Percentiles rank a stretch among this genome's conserved stretches.
phyloP scores from a whole-genome alignment of 1,140 invertebrate genomes.

The Heliconius eleuchia region DNA sequence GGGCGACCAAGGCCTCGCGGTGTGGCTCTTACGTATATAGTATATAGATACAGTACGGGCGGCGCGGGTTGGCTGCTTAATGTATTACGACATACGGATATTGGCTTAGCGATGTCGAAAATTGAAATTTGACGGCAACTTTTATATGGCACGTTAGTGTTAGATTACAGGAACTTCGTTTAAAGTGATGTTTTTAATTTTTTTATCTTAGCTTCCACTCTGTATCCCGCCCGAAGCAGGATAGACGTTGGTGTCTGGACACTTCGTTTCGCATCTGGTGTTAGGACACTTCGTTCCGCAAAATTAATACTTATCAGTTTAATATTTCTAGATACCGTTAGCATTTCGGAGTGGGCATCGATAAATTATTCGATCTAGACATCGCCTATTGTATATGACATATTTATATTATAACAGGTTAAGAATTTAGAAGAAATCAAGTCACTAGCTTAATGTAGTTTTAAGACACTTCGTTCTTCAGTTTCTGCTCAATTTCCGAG shows the following conservation, averaged over 20 bases:
- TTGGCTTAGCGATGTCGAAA: constrained; percentile 49
- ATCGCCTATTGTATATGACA: not conserved
- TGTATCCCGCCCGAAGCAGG: too few species aligned
- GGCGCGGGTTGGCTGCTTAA: not conserved
- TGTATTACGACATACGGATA: constrained; percentile 48
- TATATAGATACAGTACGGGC: not conserved
- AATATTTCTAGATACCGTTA: not conserved
- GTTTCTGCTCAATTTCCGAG: too few species aligned
- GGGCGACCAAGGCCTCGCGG: constrained; percentile 42
- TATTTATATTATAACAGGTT: not conserved
- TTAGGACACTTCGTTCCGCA: not conserved
- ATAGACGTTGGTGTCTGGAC: too few species aligned
- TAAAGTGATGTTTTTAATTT: not conserved
- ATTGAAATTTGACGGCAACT: constrained; percentile 8
- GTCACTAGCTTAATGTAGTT: too few species aligned
- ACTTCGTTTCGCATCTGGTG: not conserved
- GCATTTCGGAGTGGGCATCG: not conserved
- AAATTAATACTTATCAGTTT: not conserved
- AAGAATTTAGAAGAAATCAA: too few species aligned
- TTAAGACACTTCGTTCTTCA: too few species aligned
- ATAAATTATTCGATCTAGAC: not conserved
- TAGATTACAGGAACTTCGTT: not conserved
- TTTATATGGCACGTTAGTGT: not conserved
- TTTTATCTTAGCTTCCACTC: too few species aligned
- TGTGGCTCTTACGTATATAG: not conserved